These are phyloP conservation scores for Strongylocentrotus purpuratus DNA, from an alignment of 35 echinoderm and acorn worm genomes.

Conservation along the genomic window DNA sequence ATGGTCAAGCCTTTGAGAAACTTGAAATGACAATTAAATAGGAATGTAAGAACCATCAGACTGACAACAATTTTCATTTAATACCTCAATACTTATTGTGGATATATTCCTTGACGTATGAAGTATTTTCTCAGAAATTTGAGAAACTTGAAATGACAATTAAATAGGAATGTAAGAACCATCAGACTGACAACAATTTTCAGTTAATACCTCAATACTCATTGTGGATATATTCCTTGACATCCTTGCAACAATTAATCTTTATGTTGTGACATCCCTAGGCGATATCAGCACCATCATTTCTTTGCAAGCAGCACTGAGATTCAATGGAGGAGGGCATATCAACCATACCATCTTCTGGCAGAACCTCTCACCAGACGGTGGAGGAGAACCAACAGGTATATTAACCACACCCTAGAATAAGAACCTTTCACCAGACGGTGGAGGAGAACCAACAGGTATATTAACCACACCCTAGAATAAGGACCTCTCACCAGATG, in stretches of 20 bases:
- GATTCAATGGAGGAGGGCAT: slow-evolving; percentile 91
- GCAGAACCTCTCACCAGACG: slow-evolving; percentile 82
- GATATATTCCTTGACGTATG: neutral
- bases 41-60: too few relatives aligned
- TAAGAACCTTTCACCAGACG: slow-evolving; percentile 71
- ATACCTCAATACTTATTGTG: neutral
- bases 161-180: too few relatives aligned
- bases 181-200: too few relatives aligned
- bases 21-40: too few relatives aligned
- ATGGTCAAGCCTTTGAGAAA: too few relatives aligned
- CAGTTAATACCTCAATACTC: too few relatives aligned
- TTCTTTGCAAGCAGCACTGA: slow-evolving; percentile 79
- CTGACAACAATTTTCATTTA: too few relatives aligned
- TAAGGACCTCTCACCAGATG: too few relatives aligned
- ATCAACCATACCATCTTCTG: slow-evolving; percentile 97
- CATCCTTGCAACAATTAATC: too few relatives aligned
- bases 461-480: neutral
- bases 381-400: slow-evolving; percentile 92
- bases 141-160: too few relatives aligned
- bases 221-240: neutral
- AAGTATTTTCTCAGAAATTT: too few relatives aligned
- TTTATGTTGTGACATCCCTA: neutral
- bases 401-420: neutral
- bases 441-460: slow-evolving; percentile 86
- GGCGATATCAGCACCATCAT: slow-evolving; percentile 80